Evolutionary conservation across 1,140 invertebrate species (phyloP).

Genomic region (Drosophila arawakana): DNA sequence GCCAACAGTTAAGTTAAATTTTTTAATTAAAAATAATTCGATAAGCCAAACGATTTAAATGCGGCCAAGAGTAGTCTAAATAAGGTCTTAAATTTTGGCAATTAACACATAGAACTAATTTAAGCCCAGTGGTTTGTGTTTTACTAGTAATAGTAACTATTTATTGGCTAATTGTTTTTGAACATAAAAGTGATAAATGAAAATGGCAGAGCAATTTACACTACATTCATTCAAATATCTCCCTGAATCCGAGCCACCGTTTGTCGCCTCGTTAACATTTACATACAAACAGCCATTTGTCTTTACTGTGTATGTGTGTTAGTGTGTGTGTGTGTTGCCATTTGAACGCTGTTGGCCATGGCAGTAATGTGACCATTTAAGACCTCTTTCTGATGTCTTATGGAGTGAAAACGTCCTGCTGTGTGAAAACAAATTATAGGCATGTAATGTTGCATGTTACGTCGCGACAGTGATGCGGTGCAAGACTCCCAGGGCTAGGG

Average conservation of each 20-base stretch:
- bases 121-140: neutral
- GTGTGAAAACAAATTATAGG: constrained; percentile 84
- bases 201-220: constrained; percentile 21
- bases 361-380: constrained; percentile 84
- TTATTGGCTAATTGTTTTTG: constrained; percentile 13
- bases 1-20: neutral
- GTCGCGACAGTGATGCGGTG: constrained; percentile 51
- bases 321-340: constrained; percentile 35
- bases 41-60: too few relatives aligned
- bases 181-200: constrained; percentile 14
- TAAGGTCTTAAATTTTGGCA: neutral
- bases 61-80: too few relatives aligned
- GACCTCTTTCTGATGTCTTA: constrained; percentile 84
- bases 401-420: constrained; percentile 84
- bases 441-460: constrained; percentile 84
- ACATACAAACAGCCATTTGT: neutral
- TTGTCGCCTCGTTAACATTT: constrained; percentile 18
- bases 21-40: neutral
- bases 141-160: neutral
- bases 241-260: constrained; percentile 10
- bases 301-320: too few relatives aligned
- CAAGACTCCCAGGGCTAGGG: constrained; percentile 19
- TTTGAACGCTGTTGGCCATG: constrained; percentile 81
- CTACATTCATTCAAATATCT: constrained; percentile 22
- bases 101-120: neutral